Base-by-base conservation (phyloP, 2,888 invertebrate species). In the Ochropacha duplaris region DNA sequence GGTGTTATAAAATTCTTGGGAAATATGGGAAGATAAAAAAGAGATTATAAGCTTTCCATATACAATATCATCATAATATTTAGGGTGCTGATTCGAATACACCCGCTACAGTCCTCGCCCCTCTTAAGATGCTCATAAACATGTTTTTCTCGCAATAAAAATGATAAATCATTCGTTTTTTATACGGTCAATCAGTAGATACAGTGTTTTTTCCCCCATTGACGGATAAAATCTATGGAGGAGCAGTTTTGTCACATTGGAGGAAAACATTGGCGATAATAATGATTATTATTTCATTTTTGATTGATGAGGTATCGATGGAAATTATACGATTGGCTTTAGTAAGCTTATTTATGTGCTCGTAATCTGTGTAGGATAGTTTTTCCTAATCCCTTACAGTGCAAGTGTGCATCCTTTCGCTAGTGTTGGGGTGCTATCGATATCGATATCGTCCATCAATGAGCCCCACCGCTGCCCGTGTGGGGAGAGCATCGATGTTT, bases 61-160 rank as follows among this genome's bases (percentile, higher is more conserved):
- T 19, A 44, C n/a, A 44, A 19, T 16, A 44, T 44, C 44, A n/a
- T 44, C 9, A n/a, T 19, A 19, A 44, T 9, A 44, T 19, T 14
- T 0, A 44, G 44, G 44, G 44, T 28, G 26, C 19, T 19, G 31
- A 31, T 31, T 31, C 31, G 31, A 52, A 52, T 31, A 34, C 44
- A 19, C 14, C 62, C 61, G 62, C 62, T 58, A 28, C 60, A 59
- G 59, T 58, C 62, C 62, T 69, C 81, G 69, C 82, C 86, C 87
- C 88, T 89, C 88, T 87, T 92, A 90, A 91, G 90, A 89, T 90
- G 87, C 90, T 88, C 91, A 93, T 93, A 93, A 93, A 93, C 93
- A 93, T 93, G 93, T 93, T 93, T 93, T 93, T 92, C 88, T 86
- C 81, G 88, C 91, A 90, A 91, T 93, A 92, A 92, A 93, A 92